These are phyloP conservation scores for Oppia nitens DNA, from an alignment of 1,140 invertebrate species.

Conservation along the genomic window DNA sequence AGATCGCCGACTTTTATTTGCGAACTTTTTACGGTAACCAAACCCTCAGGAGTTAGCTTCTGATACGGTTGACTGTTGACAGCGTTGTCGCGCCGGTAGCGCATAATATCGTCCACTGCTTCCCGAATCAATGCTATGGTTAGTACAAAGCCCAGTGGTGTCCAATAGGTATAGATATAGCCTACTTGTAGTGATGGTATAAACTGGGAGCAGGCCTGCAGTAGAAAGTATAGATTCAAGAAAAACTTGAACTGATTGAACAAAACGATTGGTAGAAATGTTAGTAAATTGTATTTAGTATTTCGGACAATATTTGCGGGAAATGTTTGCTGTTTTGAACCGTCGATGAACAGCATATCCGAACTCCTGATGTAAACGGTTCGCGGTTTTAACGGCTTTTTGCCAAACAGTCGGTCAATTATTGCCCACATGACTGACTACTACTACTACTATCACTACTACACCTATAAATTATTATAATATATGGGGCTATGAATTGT, in stretches of 20 bases:
- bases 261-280: constrained; percentile 91
- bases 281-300: constrained; percentile 96
- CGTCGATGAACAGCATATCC: not conserved
- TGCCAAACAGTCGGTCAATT: constrained; percentile 10
- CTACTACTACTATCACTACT: too few relatives aligned
- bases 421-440: too few relatives aligned
- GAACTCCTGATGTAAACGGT: constrained; percentile 4
- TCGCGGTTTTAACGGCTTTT: constrained; percentile 11
- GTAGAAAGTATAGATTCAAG: constrained; percentile 90
- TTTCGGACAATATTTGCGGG: constrained; percentile 93
- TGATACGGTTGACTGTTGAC: constrained; percentile 71
- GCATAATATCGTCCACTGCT: constrained; percentile 83
- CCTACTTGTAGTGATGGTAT: constrained; percentile 90
- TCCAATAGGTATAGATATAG: constrained; percentile 98
- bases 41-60: constrained; percentile 34
- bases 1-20: constrained; percentile 51
- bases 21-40: constrained; percentile 28
- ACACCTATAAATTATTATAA: too few relatives aligned
- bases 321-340: constrained; percentile 39
- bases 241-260: constrained; percentile 99
- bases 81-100: constrained; percentile 80
- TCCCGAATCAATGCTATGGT: constrained; percentile 88
- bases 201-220: constrained; percentile 96
- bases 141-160: constrained; percentile 87
- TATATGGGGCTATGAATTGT: too few relatives aligned